Conservation (phyloP, 1,140 invertebrate genomes). For the Aphidius gifuensis region DNA sequence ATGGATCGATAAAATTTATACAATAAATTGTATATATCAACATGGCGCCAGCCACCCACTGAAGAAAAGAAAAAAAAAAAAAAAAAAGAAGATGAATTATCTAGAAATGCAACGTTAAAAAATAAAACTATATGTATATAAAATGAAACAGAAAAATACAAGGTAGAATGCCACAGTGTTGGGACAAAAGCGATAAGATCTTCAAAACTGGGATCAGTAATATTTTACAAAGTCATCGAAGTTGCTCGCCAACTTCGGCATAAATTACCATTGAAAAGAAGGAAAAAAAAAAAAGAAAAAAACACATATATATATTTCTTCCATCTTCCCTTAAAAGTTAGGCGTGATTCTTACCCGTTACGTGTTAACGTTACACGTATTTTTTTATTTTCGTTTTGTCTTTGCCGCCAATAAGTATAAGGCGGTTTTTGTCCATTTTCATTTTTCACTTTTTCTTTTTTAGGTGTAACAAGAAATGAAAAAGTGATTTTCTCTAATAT, state of each 20-base stretch:
- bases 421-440: not conserved
- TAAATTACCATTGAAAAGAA: slow-evolving; percentile 38
- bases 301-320: not conserved
- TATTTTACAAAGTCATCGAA: slow-evolving; percentile 52
- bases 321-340: too few species aligned
- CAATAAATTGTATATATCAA: too few species aligned
- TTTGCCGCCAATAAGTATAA: slow-evolving; percentile 2
- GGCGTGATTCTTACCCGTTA: not conserved
- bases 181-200: slow-evolving; percentile 37
- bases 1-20: too few species aligned
- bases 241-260: slow-evolving; percentile 48
- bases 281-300: not conserved
- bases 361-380: not conserved
- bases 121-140: slow-evolving; percentile 30
- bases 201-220: slow-evolving; percentile 44
- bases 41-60: slow-evolving; percentile 20
- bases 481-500: slow-evolving; percentile 1
- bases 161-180: slow-evolving; percentile 25
- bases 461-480: not conserved
- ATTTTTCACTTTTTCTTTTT: too few species aligned
- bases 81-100: not conserved
- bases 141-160: slow-evolving; percentile 13
- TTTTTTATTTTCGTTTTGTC: not conserved
- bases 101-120: slow-evolving; percentile 8
- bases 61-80: slow-evolving; percentile 18